These are phyloP conservation scores for Hemiscyllium ocellatum DNA, from an alignment of 2,113 vertebrate genomes.

Conservation along the genomic window DNA sequence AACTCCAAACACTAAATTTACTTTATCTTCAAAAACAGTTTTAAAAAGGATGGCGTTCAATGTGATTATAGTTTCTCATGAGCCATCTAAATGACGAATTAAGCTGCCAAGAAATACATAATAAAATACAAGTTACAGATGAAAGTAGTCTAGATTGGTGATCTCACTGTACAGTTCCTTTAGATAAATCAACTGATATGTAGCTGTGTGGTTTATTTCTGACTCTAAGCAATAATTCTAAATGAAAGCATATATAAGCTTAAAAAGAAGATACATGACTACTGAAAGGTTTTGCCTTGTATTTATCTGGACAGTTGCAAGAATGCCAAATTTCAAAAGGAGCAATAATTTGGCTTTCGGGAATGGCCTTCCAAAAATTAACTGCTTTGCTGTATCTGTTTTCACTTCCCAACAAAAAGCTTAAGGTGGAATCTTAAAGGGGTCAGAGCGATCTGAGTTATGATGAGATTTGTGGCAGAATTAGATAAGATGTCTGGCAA, in stretches of 20 bases:
- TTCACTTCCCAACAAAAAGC: neutral
- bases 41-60: neutral
- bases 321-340: no score
- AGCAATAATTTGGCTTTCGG: neutral
- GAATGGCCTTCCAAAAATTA: neutral
- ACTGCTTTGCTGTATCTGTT: neutral
- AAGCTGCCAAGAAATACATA: neutral
- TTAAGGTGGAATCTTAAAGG: no score
- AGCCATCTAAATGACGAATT: neutral
- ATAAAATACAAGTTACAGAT: neutral
- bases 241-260: neutral
- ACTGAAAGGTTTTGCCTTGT: no score
- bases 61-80: neutral
- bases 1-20: neutral
- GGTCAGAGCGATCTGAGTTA: no score
- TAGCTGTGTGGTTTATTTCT: no score
- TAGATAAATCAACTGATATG: neutral
- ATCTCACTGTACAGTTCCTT: neutral
- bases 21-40: neutral
- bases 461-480: no score
- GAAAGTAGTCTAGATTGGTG: neutral
- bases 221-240: neutral
- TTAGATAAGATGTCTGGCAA: no score
- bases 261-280: no score
- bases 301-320: no score